These are phyloP conservation scores for Ornithoptera alexandrae DNA, from an alignment of 2,888 invertebrate species.

Conservation along the genomic window DNA sequence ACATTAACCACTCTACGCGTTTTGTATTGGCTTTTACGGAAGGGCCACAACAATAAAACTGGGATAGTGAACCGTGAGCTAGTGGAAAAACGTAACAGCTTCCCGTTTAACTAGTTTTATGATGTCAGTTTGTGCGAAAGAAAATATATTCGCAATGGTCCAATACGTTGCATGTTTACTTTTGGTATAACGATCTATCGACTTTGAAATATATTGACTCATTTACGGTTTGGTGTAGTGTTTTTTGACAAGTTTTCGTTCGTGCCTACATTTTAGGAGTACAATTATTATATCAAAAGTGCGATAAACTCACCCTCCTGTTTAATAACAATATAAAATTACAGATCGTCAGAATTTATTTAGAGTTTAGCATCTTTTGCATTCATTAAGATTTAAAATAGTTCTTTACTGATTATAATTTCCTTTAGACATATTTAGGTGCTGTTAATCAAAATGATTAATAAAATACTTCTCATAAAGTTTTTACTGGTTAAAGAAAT, in stretches of 20 bases:
- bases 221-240: neutral
- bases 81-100: constrained; percentile 40
- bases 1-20: constrained; percentile 66
- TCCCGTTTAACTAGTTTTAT: constrained; percentile 34
- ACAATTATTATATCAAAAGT: neutral
- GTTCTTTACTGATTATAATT: too few relatives aligned
- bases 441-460: neutral
- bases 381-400: too few relatives aligned
- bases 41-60: constrained; percentile 59
- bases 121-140: constrained; percentile 24
- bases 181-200: constrained; percentile 11
- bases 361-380: neutral
- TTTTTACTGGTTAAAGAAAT: too few relatives aligned
- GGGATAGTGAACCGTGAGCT: constrained; percentile 41
- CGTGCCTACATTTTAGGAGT: neutral
- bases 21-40: constrained; percentile 62
- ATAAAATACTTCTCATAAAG: too few relatives aligned
- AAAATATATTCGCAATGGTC: constrained; percentile 21
- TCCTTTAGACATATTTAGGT: neutral
- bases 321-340: neutral
- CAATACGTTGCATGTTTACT: constrained; percentile 15
- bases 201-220: neutral
- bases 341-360: neutral
- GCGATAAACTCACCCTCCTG: neutral
- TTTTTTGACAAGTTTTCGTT: too few relatives aligned